Evolutionary conservation across 2,113 vertebrate species (phyloP), one percentile per base, ranked within the genome.

Genomic region (Onychostruthus taczanowskii): DNA sequence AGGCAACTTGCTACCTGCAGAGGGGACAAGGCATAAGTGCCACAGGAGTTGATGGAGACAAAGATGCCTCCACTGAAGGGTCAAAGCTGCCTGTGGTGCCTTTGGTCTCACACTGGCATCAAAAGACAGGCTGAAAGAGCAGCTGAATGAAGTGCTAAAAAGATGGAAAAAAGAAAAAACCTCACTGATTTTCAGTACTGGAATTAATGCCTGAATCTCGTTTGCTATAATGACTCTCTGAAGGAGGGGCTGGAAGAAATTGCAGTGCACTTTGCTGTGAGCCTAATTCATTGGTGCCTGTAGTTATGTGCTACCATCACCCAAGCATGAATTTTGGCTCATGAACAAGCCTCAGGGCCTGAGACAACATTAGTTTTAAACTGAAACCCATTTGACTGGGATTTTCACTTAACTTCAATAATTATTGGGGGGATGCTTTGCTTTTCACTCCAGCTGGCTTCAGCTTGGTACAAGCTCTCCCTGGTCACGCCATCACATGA

Each of bases 391-490:
- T 62, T 90, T 74, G 4, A 52, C 20, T 63, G 19, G 21, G 20
- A 69, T 75, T 64, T 72, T 49, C 56, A 47, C 59, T 64, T 31
- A 80, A 63, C 50, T 86, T 72, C 6, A 52, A 2, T 58, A 28
- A 68, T 37, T 31, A 43, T 19, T 64, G 23, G 44, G 50, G 15
- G 44, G 70, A 70, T 70, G 82, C 56, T 83, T 95, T 39, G 19
- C 56, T 77, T 52, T 61, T 76, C 33, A 68, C 37, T 85, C 43
- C 61, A 66, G 74, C 47, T 92, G 82, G 80, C 35, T 89, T 70
- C 68, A 93, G 80, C 82, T 69, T 96, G 91, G 87, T 95, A 96
- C 91, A 86, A 95, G 55, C 77, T 92, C 80, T 86, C 88, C 74
- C 90, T 43, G 85, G 49, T 88, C 78, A 94, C 46, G 4, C 82